Evolutionary conservation across 2,888 invertebrate species (phyloP), one percentile per base, ranked within the genome.

Genomic region (Heterodera filipjevi): DNA sequence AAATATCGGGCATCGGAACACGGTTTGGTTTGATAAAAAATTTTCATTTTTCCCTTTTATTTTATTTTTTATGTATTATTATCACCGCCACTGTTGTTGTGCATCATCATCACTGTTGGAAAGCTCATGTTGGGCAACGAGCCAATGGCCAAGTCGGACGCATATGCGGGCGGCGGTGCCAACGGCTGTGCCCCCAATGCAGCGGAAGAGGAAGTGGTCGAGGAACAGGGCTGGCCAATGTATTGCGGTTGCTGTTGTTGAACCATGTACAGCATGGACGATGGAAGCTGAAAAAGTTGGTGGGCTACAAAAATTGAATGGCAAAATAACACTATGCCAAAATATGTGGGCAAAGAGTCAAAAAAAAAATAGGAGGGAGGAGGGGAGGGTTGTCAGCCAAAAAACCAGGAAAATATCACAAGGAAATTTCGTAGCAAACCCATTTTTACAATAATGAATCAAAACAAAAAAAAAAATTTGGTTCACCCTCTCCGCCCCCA

Each of bases 91-190:
- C 16, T 19, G 46, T 19, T 10, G 22, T 22, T 22, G 8, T 59
- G n/a, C 59, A 59, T 59, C 59, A 59, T 59, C 59, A 12, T 19
- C n/a, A 19, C 53, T 5, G 53, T 39, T 10, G 46, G 46, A 49
- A 68, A 73, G 49, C 78, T 78, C 82, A 82, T 82, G 76, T 82
- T 82, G 32, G 82, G 82, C 44, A 82, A 35, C 39, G 82, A 82
- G 14, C 82, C 82, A 59, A 77, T 79, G 32, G 79, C 66, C 27
- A 66, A 46, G 30, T 76, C 72, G 76, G 70, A 16, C 22, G 22
- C 53, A 53, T 53, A 53, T 16, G 53, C 53, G 19, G 71, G 77
- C 32, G 79, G 70, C 6, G 53, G 71, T 19, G 71, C 66, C 70
- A 53, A 49, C 22, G 35, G 39, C 27, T 32, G 44, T 30, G 66